Percentiles rank a stretch among this genome's conserved stretches.
These are phyloP conservation scores for Anas flavirostris DNA, from an alignment of 2,797 vertebrate species.

Conservation along the genomic window DNA sequence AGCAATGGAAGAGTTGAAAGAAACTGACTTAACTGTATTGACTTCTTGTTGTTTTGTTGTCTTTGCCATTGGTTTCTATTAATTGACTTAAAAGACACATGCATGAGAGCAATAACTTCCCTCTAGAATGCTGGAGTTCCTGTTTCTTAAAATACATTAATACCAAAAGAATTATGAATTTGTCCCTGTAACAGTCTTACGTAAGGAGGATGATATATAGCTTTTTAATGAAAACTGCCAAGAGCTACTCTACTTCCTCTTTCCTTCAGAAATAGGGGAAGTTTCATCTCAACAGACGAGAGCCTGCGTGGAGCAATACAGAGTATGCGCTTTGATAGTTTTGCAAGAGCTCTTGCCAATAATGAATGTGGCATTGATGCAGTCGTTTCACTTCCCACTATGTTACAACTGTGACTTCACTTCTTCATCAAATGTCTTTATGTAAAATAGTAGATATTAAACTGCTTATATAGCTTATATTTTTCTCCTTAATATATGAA, in stretches of 20 bases:
- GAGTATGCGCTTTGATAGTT: conserved; percentile 5
- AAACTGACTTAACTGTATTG: background rate
- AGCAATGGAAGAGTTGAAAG: background rate
- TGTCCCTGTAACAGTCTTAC: background rate
- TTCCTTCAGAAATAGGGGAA: conserved; percentile 26
- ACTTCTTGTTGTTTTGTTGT: background rate
- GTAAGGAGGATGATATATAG: background rate
- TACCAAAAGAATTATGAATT: background rate
- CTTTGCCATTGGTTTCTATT: conserved; percentile 5
- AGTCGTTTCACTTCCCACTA: background rate
- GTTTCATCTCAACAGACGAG: background rate
- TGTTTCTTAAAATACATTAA: background rate
- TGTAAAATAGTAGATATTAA: background rate
- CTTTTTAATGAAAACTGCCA: background rate
- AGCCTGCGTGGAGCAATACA: background rate
- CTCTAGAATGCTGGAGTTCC: background rate
- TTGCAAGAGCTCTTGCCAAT: conserved; percentile 23
- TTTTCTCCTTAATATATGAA: background rate
- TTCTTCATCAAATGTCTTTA: background rate
- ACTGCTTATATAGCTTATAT: background rate
- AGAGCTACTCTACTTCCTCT: background rate
- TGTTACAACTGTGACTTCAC: background rate
- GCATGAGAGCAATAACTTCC: background rate
- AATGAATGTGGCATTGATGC: background rate
- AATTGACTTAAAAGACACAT: background rate